Conservation (phyloP, 2,797 vertebrate genomes). For the Poeciliopsis paucimaculata region DNA sequence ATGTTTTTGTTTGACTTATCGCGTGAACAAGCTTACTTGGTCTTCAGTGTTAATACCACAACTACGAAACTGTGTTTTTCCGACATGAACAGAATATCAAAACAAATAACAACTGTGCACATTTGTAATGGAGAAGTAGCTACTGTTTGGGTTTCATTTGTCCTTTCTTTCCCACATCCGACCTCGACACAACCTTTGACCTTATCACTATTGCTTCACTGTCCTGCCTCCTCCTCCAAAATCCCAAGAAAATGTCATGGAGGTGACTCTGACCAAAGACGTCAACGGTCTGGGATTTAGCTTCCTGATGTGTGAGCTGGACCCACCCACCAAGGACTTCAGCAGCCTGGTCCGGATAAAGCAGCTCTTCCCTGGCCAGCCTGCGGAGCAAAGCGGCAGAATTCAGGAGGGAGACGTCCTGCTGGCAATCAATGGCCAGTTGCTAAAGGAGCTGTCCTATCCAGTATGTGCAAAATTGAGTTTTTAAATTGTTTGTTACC, state of each 20-base stretch:
- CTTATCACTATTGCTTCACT: not conserved
- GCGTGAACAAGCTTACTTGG: too few species aligned
- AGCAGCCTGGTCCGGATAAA: conserved; percentile 85
- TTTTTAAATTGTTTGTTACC: not conserved
- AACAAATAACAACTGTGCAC: too few species aligned
- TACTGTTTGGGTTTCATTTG: conserved; percentile 3
- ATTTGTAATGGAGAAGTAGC: too few species aligned
- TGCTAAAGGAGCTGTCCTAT: conserved; percentile 84
- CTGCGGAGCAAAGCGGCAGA: conserved; percentile 83
- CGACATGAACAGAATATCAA: too few species aligned
- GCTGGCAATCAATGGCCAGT: conserved; percentile 86
- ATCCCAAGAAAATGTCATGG: conserved; percentile 81
- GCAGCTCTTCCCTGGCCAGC: conserved; percentile 88
- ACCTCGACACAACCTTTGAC: not conserved
- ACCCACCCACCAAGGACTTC: conserved; percentile 62
- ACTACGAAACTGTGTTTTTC: too few species aligned
- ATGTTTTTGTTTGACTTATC: too few species aligned
- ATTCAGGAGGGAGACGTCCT: conserved; percentile 88
- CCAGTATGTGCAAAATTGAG: conserved; percentile 76
- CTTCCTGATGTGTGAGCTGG: conserved; percentile 82
- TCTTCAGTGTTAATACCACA: too few species aligned
- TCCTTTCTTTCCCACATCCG: not conserved
- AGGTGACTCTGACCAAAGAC: conserved; percentile 87
- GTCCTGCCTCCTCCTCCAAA: not conserved
- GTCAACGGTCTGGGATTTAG: conserved; percentile 87